Evolutionary conservation across 2,888 invertebrate species (phyloP).

Genomic region (Nemapogon koenigi): DNA sequence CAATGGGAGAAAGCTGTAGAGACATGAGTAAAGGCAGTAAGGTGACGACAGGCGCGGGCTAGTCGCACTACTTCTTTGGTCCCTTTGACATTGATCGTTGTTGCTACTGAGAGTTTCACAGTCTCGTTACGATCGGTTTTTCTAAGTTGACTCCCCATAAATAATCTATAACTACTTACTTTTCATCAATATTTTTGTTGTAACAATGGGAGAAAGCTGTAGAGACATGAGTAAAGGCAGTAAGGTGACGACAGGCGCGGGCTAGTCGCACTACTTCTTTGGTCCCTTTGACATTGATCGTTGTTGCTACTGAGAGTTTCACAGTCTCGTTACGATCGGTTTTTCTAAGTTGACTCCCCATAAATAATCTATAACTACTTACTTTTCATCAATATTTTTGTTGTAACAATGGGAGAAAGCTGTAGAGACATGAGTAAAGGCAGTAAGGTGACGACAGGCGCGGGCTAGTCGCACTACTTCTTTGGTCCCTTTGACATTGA

Average conservation of each 20-base stretch:
- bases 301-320: no score
- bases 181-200: slow-evolving; percentile 74
- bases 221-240: slow-evolving; percentile 58
- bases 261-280: no score
- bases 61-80: no score
- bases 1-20: slow-evolving; percentile 70
- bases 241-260: slow-evolving; percentile 73
- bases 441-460: slow-evolving; percentile 74
- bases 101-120: no score
- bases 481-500: no score
- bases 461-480: no score
- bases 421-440: slow-evolving; percentile 47
- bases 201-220: slow-evolving; percentile 73
- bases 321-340: no score
- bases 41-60: slow-evolving; percentile 72
- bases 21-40: slow-evolving; percentile 65
- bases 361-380: slow-evolving; percentile 24
- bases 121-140: no score
- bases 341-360: no score
- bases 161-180: slow-evolving; percentile 35
- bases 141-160: no score
- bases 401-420: slow-evolving; percentile 75
- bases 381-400: slow-evolving; percentile 74
- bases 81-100: no score
- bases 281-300: no score